phyloP scores from a whole-genome alignment of 1,140 invertebrate species.

The Mycetomoellerius zeteki region DNA sequence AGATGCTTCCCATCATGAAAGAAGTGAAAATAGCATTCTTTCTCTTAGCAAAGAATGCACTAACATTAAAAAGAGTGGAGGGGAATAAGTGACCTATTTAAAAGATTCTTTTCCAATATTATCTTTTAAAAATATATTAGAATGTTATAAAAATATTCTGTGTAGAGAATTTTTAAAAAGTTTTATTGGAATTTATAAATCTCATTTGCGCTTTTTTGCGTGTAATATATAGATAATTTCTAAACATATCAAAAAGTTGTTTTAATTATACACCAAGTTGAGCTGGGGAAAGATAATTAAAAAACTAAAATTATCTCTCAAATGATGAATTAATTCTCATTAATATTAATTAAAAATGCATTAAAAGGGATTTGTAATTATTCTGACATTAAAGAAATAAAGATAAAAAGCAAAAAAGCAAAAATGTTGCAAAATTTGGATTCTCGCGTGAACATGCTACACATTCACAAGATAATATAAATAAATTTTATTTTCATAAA shows the following conservation, averaged over 20 bases:
- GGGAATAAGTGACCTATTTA: not conserved
- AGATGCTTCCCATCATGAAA: not conserved
- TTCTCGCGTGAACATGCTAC: not conserved
- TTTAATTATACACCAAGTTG: not conserved
- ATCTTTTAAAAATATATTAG: not conserved
- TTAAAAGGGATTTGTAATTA: conserved; percentile 12
- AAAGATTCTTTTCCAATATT: not conserved
- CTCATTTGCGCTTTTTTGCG: not conserved
- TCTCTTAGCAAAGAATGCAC: not conserved
- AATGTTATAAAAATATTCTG: not conserved
- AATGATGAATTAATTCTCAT: conserved; percentile 7
- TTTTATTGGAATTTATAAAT: conserved; percentile 2
- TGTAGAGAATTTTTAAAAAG: not conserved
- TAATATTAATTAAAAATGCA: conserved; percentile 20
- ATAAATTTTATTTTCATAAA: conserved; percentile 26
- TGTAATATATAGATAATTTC: not conserved
- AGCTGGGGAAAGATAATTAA: not conserved
- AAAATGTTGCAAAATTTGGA: not conserved
- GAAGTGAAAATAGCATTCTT: not conserved
- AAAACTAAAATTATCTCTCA: not conserved
- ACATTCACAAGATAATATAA: conserved; percentile 10
- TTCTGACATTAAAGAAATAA: not conserved
- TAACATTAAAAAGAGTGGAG: not conserved
- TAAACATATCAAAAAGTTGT: not conserved
- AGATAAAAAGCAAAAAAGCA: not conserved